Conservation (phyloP, 2,888 invertebrate genomes). For the Drosophila aldrichi region DNA sequence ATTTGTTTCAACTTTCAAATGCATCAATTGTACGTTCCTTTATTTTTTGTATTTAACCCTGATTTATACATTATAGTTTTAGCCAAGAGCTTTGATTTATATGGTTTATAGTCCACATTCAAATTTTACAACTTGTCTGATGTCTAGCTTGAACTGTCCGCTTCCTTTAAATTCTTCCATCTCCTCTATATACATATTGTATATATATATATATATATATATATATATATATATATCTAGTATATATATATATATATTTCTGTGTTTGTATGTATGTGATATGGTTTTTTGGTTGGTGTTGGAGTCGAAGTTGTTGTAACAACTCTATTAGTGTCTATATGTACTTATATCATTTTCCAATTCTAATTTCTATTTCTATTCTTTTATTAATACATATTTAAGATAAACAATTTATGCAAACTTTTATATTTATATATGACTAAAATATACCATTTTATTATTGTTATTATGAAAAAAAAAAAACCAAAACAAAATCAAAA, state of each 20-base stretch:
- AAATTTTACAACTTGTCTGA: background rate
- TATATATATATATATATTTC: background rate
- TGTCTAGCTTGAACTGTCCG: constrained; percentile 20
- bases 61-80: background rate
- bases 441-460: constrained; percentile 84
- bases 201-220: background rate
- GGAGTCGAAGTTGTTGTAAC: constrained; percentile 38
- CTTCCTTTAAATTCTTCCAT: background rate
- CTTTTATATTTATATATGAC: constrained; percentile 78
- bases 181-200: background rate
- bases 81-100: constrained; percentile 9
- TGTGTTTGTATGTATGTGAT: background rate
- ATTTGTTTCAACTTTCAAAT: constrained; percentile 15
- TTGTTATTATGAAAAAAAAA: constrained; percentile 77
- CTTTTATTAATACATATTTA: constrained; percentile 55
- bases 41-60: background rate
- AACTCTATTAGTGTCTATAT: constrained; percentile 23
- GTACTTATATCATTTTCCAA: constrained; percentile 7
- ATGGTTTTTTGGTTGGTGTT: constrained; percentile 29
- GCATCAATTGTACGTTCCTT: constrained; percentile 27
- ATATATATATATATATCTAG: background rate
- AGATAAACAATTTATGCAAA: constrained; percentile 53
- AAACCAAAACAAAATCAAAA: constrained; percentile 39
- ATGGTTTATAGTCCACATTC: constrained; percentile 16
- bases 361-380: constrained; percentile 31